Evolutionary conservation across 2,888 invertebrate species (phyloP), one percentile per base, ranked within the genome.

Genomic region (Eulithis prunata): DNA sequence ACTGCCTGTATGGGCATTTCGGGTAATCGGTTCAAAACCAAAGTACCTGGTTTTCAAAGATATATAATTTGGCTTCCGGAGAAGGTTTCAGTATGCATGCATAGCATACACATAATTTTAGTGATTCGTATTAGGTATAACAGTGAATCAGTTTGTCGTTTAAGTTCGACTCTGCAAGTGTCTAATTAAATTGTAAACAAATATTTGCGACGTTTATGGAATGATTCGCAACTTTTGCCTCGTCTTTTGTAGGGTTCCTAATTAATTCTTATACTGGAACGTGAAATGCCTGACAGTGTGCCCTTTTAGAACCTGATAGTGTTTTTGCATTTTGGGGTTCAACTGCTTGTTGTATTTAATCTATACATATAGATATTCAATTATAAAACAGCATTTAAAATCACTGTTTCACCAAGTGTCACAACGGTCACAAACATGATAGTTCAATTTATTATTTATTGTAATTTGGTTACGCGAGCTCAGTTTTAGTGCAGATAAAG

Each of bases 361-460:
- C 3, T 49, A 4, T 11, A 21, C 10, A 11, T 4, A 21, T 38
- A 11, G 14, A 5, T 11, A 2, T 2, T 55, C 14, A 38, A 41
- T 14, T 53, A 4, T 13, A 53, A 4, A 14, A 13, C 8, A 53
- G 14, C 14, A 21, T 38, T 57, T 49, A 12, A 57, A n/a, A 41
- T n/a, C 49, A 41, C 41, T 2, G 10, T 45, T 57, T 52, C 36
- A 51, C 56, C 32, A 56, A 58, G 49, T 45, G 38, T 12, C 13
- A 47, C 21, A 41, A 55, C 47, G 47, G 64, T 64, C 58, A 54
- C 47, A 63, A n/a, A 53, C 38, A 58, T 43, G 11, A 43, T 58
- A 55, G 43, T 59, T 49, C 36, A 49, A 51, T n/a, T 58, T 57
- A 54, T 49, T 54, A 41, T 43, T 56, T 58, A 55, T 12, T 55